phyloP scores from a whole-genome alignment of 1,140 invertebrate species.

The Drosophila paulistorum region DNA sequence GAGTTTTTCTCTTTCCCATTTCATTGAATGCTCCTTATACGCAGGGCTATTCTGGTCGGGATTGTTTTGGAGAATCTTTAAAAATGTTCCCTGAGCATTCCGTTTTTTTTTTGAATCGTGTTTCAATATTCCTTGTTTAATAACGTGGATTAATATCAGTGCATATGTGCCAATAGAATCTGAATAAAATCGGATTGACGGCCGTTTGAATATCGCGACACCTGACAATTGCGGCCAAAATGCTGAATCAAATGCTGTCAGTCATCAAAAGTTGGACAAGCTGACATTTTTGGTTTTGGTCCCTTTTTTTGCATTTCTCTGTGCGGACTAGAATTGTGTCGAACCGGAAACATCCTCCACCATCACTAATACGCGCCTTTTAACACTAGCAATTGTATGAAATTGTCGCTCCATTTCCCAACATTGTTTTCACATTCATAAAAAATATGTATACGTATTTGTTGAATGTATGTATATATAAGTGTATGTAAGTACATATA shows the following conservation, averaged over 20 bases:
- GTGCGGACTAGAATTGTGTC: slow-evolving; percentile 60
- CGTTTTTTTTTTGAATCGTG: not conserved
- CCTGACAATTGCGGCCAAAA: slow-evolving; percentile 72
- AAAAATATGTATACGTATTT: too few relatives aligned
- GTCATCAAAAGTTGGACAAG: slow-evolving; percentile 62
- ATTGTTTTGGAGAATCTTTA: too few relatives aligned
- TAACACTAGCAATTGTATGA: not conserved
- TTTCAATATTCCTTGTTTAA: not conserved
- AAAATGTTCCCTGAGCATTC: too few relatives aligned
- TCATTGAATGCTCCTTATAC: slow-evolving; percentile 5
- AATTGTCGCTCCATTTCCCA: not conserved
- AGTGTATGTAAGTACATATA: too few relatives aligned
- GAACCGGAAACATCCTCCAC: slow-evolving; percentile 37
- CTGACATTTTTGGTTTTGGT: slow-evolving; percentile 23
- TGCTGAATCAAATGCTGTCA: slow-evolving; percentile 65
- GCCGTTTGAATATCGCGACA: slow-evolving; percentile 66
- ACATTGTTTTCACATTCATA: not conserved
- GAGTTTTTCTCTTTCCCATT: not conserved
- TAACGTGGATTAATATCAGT: slow-evolving; percentile 4
- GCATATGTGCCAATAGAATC: slow-evolving; percentile 25
- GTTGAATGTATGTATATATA: too few relatives aligned
- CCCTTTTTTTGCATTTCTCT: slow-evolving; percentile 19
- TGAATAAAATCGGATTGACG: slow-evolving; percentile 62
- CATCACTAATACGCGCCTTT: not conserved
- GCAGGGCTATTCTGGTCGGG: slow-evolving; percentile 13